Evolutionary conservation across 1,140 invertebrate species (phyloP), one percentile per base, ranked within the genome.

Genomic region (Dufourea novaeangliae): DNA sequence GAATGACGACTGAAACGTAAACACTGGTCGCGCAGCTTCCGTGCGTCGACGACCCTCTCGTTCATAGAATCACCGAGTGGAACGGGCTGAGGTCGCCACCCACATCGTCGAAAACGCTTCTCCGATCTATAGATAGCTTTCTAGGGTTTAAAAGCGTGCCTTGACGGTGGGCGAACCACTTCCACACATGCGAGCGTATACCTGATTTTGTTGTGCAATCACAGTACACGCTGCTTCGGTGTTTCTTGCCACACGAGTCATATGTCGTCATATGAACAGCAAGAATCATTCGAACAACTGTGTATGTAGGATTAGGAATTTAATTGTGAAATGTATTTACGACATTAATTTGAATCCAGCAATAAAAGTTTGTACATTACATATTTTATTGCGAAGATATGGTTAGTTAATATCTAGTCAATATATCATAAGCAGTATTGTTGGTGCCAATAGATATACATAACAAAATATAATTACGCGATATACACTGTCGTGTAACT

Each of bases 81-180:
- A 67, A 78, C 69, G 61, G 20, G 44, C 70, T 82, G 82, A 87
- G 87, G 84, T 82, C 76, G 83, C 89, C 89, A 90, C 90, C 90
- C 87, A 91, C 90, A 90, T 87, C 59, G 85, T 75, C 50, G 68
- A 74, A 81, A 85, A 81, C 81, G 80, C 82, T 80, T 83, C 80
- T 85, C 73, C 79, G 80, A 86, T 81, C 77, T 79, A 87, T 82
- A 87, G 87, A 89, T 90, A 88, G 80, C 78, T 87, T 84, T 87
- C 79, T 86, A 87, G 79, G 78, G 54, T 78, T 37, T 76, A 75
- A 86, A 87, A 88, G 80, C 74, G 80, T 86, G 82, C 59, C 57
- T 70, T 75, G 73, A 46, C 73, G 61, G 89, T 91, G 90, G 90
- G 91, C 91, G 89, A 91, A 89, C 87, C 82, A 91, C 89, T 90